These are phyloP conservation scores for Microcebus griseorufus DNA, from an alignment of 2,113 vertebrate genomes.

Conservation along the genomic window DNA sequence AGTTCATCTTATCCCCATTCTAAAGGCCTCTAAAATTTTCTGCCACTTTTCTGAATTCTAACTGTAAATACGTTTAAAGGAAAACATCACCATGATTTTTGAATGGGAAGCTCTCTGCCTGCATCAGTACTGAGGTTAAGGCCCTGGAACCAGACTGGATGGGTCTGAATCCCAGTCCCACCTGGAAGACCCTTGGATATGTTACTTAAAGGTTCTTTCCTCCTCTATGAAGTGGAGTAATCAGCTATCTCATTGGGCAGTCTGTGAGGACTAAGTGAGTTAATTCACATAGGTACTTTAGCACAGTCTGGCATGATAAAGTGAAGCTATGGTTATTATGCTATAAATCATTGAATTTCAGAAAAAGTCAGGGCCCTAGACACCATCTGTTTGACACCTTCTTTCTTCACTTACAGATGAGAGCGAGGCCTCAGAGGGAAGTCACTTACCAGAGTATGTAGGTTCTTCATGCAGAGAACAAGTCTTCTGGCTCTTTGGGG, in stretches of 20 bases:
- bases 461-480: background rate
- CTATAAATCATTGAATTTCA: background rate
- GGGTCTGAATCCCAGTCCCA: background rate
- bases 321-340: no score
- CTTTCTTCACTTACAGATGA: background rate
- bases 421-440: background rate
- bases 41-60: background rate
- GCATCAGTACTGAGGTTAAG: background rate
- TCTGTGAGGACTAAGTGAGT: background rate
- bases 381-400: background rate
- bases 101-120: background rate
- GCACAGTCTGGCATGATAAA: accelerated
- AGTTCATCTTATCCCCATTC: background rate
- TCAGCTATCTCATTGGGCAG: background rate
- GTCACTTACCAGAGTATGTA: background rate
- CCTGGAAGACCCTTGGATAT: accelerated
- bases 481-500: background rate
- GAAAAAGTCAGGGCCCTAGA: background rate
- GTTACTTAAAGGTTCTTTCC: background rate
- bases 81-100: accelerated
- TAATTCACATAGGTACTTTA: accelerated
- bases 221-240: background rate
- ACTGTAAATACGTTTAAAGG: background rate
- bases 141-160: background rate
- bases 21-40: background rate